Evolutionary conservation across 2,113 vertebrate species (phyloP), one percentile per base, ranked within the genome.

Genomic region (Hippocampus guttulatus): DNA sequence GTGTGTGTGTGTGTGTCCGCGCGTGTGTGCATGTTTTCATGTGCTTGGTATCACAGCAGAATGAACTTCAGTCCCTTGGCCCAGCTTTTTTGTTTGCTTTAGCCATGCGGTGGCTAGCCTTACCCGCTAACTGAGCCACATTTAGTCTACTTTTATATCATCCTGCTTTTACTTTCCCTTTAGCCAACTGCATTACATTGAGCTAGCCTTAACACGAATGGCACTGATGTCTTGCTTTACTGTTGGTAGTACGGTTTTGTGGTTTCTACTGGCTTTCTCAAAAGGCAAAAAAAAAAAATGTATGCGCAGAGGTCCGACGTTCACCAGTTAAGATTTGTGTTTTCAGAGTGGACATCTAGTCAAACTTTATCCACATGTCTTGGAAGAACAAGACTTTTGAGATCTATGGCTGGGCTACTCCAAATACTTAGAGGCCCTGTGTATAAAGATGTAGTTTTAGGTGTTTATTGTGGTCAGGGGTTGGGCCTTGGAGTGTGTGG

Each of bases 111-210:
- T 91, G 85, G 87, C 90, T 90, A 91, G 84, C 90, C 88, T 87
- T 80, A 75, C 83, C 88, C 87, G 75, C 87, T 88, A 90, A 85
- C 85, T 77, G 52, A 87, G 89, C 87, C 83, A 84, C 88, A 90
- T 93, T 92, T 92, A 93, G 92, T 86, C 88, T 81, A 84, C 82
- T 91, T 90, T 89, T 89, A 90, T 88, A 91, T 89, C 88, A 87
- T 90, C 86, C 85, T 81, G 81, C 82, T 85, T 82, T 88, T 88
- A 85, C 88, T 87, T 90, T 85, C 76, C 82, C 70, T 63, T 74
- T 72, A 69, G 78, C 79, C 80, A 84, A 79, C 74, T 74, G 78
- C 65, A 25, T 74, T 77, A 68, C 74, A 68, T 74, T 74, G 49
- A 77, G 67, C 74, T 67, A 75, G 77, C 75, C 86, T 78, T 54